phyloP scores from a whole-genome alignment of 2,888 invertebrate genomes.

The Byasa hedistus region DNA sequence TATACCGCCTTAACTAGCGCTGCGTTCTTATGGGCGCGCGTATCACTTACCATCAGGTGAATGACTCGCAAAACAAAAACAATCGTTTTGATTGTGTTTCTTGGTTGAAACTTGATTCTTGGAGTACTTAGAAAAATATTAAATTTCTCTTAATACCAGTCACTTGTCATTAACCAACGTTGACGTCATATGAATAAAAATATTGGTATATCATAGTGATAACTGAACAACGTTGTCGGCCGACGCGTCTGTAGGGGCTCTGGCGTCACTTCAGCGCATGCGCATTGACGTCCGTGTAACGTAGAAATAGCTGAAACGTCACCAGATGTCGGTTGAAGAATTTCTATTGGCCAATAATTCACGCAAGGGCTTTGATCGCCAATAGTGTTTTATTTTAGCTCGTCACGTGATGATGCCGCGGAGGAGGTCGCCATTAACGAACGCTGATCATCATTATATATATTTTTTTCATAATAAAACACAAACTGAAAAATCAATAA shows the following conservation, averaged over 20 bases:
- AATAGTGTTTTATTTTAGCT: conserved; percentile 34
- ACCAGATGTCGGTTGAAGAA: conserved; percentile 31
- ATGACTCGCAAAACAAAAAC: too few relatives aligned
- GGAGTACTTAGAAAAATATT: too few relatives aligned
- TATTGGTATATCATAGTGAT: conserved; percentile 9
- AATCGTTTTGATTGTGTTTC: too few relatives aligned
- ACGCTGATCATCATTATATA: neutral
- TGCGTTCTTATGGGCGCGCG: too few relatives aligned
- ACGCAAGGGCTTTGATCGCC: conserved; percentile 34
- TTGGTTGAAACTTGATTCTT: too few relatives aligned
- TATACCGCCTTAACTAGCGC: too few relatives aligned
- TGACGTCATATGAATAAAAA: conserved; percentile 20
- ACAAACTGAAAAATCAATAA: too few relatives aligned
- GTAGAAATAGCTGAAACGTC: conserved; percentile 44
- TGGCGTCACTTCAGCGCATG: conserved; percentile 41
- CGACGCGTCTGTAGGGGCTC: conserved; percentile 31
- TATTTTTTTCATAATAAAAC: too few relatives aligned
- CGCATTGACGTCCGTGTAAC: conserved; percentile 46
- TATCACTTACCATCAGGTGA: too few relatives aligned
- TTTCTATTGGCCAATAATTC: conserved; percentile 34
- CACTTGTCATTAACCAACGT: neutral
- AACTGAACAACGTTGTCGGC: conserved; percentile 3
- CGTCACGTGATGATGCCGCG: conserved; percentile 28
- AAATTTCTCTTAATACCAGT: too few relatives aligned
- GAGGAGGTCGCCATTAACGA: neutral